A percentile compares a stretch with the other conserved stretches of the same genome.
Conservation (phyloP, 1,140 invertebrate genomes). For the Littorina saxatilis region DNA sequence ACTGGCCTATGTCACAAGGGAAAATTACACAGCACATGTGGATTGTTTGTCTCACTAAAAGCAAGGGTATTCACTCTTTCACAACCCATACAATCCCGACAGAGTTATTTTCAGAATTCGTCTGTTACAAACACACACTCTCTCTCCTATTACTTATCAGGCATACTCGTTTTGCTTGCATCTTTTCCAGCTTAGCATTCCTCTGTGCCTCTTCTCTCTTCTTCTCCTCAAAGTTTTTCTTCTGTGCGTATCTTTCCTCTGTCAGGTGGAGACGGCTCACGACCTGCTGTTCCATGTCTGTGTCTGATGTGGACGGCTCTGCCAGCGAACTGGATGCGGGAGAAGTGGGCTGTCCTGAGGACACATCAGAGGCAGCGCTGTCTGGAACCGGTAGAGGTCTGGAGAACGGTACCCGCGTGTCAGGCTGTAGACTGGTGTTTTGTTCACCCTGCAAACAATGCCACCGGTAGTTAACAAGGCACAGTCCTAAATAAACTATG, state of each 20-base stretch:
- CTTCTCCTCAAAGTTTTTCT: conserved; percentile 65
- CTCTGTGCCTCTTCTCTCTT: conserved; percentile 63
- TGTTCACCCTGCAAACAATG: neutral
- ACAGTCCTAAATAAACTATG: neutral
- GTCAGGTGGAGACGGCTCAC: conserved; percentile 65
- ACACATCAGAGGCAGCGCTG: neutral
- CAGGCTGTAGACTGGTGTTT: conserved; percentile 11
- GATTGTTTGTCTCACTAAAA: too few species aligned
- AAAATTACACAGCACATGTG: too few species aligned
- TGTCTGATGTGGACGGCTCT: neutral
- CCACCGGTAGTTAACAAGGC: too few species aligned
- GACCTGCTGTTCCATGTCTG: conserved; percentile 57
- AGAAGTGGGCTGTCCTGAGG: neutral
- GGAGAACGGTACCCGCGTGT: conserved; percentile 42
- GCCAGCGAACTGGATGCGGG: neutral
- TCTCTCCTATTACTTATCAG: too few species aligned
- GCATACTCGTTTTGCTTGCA: conserved; percentile 60
- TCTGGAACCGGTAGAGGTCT: conserved; percentile 24
- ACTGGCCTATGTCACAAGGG: too few species aligned
- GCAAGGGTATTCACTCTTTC: too few species aligned
- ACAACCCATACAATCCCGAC: too few species aligned
- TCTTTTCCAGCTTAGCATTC: conserved; percentile 58
- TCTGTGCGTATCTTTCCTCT: conserved; percentile 60
- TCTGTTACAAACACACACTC: too few species aligned
- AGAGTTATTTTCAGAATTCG: too few species aligned